A percentile compares a stretch with the other conserved stretches of the same genome.
These are phyloP conservation scores for Sminthurinus signatus DNA, from an alignment of 1,140 invertebrate species.

Conservation along the genomic window DNA sequence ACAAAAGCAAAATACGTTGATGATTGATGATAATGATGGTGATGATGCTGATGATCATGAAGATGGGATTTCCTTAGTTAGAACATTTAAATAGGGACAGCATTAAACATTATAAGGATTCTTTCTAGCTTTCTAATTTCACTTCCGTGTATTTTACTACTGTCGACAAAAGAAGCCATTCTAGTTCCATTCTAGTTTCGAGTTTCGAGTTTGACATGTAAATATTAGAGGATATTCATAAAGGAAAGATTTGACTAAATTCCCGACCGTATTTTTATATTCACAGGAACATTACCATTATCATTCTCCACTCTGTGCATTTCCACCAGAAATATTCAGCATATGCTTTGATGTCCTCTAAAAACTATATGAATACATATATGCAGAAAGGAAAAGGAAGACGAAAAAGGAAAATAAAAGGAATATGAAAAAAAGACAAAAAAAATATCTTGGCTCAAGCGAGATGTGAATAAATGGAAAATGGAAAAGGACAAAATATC, in stretches of 20 bases:
- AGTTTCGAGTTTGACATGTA: background rate
- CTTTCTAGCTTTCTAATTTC: no score
- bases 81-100: no score
- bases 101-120: no score
- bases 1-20: no score
- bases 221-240: constrained; percentile 12
- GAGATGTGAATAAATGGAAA: background rate
- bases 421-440: background rate
- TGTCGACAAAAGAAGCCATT: no score
- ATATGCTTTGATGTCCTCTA: constrained; percentile 3
- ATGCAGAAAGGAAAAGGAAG: background rate
- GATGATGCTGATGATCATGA: no score
- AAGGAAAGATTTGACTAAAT: constrained; percentile 15
- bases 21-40: no score
- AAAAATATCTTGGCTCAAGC: constrained; percentile 3
- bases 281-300: constrained; percentile 15
- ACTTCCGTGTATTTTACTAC: no score
- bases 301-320: constrained; percentile 2
- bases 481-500: no score
- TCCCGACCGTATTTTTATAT: constrained; percentile 8
- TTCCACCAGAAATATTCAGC: constrained; percentile 3
- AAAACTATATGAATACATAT: no score
- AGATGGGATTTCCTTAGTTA: no score
- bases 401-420: background rate
- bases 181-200: no score